These are phyloP conservation scores for Lycia hirtaria DNA, from an alignment of 2,888 invertebrate species.

Conservation along the genomic window DNA sequence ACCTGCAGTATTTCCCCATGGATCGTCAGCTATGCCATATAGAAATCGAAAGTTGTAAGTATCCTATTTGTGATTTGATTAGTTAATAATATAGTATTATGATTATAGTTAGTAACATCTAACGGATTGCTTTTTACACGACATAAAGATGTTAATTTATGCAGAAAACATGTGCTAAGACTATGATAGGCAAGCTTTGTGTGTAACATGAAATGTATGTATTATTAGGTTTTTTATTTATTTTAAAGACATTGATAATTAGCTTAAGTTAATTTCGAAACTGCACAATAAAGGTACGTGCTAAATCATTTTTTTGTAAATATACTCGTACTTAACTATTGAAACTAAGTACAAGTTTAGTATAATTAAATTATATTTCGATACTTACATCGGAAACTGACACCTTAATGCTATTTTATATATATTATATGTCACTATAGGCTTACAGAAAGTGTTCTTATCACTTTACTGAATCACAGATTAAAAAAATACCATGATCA, in stretches of 20 bases:
- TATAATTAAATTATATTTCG: not conserved
- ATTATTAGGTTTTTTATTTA: slow-evolving; percentile 5
- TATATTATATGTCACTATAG: too few relatives aligned
- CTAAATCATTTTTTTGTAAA: not conserved
- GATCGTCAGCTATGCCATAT: slow-evolving; percentile 97
- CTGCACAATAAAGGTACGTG: slow-evolving; percentile 13
- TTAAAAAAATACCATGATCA: slow-evolving; percentile 79
- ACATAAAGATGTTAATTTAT: slow-evolving; percentile 5
- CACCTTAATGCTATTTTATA: slow-evolving; percentile 74
- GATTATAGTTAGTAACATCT: not conserved
- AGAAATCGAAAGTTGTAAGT: slow-evolving; percentile 99
- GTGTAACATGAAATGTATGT: slow-evolving; percentile 19
- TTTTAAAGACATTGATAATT: slow-evolving; percentile 12
- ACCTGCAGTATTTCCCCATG: slow-evolving; percentile 98
- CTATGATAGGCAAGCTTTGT: slow-evolving; percentile 23
- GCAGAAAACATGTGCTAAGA: slow-evolving; percentile 21
- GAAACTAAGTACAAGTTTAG: not conserved
- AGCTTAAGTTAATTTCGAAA: slow-evolving; percentile 20
- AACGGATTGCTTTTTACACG: not conserved
- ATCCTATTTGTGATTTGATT: slow-evolving; percentile 62
- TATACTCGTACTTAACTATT: not conserved
- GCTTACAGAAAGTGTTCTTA: slow-evolving; percentile 81
- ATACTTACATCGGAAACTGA: slow-evolving; percentile 53
- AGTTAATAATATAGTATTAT: not conserved
- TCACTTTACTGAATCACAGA: slow-evolving; percentile 83